Percentiles rank a stretch among this genome's conserved stretches.
These are phyloP conservation scores for Drosophila kuntzei DNA, from an alignment of 2,888 invertebrate genomes.

Conservation along the genomic window DNA sequence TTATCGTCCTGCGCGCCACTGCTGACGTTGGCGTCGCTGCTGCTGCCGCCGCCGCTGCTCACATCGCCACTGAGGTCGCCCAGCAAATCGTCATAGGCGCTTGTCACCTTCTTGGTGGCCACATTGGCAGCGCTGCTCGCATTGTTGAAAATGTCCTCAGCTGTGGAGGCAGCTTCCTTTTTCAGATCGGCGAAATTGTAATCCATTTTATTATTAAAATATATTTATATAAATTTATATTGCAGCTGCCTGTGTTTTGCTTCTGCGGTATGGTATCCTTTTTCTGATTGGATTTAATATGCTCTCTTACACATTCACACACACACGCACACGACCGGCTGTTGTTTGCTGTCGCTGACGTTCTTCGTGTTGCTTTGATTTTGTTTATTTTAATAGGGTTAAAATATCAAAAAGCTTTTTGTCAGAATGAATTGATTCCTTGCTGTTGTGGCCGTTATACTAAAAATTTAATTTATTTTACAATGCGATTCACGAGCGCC, in stretches of 20 bases:
- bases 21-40: conserved; percentile 47
- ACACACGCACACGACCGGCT: conserved; percentile 44
- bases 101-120: conserved; percentile 52
- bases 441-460: conserved; percentile 46
- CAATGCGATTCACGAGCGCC: conserved; percentile 28
- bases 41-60: conserved; percentile 6
- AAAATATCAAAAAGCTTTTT: conserved; percentile 17
- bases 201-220: conserved; percentile 76
- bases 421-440: conserved; percentile 15
- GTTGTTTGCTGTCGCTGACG: conserved; percentile 6
- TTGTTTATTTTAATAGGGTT: conserved; percentile 13
- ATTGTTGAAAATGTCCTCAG: conserved; percentile 71
- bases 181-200: conserved; percentile 82
- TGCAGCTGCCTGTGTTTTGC: conserved; percentile 14
- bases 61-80: conserved; percentile 30
- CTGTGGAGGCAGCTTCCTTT: conserved; percentile 79
- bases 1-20: conserved; percentile 80
- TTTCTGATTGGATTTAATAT: conserved; percentile 51
- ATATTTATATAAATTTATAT: not conserved
- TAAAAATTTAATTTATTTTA: conserved; percentile 50
- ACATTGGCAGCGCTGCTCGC: conserved; percentile 61
- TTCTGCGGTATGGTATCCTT: conserved; percentile 54
- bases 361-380: conserved; percentile 6
- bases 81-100: conserved; percentile 63
- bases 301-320: conserved; percentile 16